A percentile compares a stretch with the other conserved stretches of the same genome.
Conservation (phyloP, 1,140 invertebrate species). For the Triops cancriformis region DNA sequence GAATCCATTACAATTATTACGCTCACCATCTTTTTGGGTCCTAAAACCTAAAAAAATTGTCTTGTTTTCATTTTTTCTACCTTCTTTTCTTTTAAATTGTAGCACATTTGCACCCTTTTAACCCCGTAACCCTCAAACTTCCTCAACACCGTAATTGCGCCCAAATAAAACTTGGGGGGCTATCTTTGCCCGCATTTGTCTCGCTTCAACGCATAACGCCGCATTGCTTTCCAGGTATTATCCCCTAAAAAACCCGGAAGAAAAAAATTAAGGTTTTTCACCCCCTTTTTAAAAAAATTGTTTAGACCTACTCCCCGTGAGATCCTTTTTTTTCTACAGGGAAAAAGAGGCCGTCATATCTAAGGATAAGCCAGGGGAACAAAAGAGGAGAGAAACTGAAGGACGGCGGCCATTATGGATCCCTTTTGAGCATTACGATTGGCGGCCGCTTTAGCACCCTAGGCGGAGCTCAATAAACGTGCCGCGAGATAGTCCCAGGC, state of each 20-base stretch:
- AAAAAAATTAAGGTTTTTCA: background rate
- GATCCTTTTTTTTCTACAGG: background rate
- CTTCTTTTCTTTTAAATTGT: too few species aligned
- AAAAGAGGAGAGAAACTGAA: background rate
- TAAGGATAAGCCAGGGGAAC: background rate
- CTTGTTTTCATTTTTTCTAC: background rate
- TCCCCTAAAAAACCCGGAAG: background rate
- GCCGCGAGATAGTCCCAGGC: background rate
- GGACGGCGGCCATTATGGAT: slow-evolving; percentile 12
- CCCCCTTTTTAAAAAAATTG: background rate
- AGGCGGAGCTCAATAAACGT: background rate
- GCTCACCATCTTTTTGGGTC: background rate
- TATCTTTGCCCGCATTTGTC: background rate
- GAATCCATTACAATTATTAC: background rate
- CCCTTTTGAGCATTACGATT: slow-evolving; percentile 13
- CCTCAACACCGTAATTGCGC: background rate
- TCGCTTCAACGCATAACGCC: slow-evolving; percentile 1
- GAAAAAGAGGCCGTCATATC: background rate
- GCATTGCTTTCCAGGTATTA: background rate
- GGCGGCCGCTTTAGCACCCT: slow-evolving; percentile 2
- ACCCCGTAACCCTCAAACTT: background rate
- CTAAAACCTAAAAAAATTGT: background rate
- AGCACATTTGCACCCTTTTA: background rate
- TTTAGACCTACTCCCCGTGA: background rate
- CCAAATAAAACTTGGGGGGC: background rate